Evolutionary conservation across 2,888 invertebrate genomes (phyloP).

Genomic region (Apodemia hepburni): DNA sequence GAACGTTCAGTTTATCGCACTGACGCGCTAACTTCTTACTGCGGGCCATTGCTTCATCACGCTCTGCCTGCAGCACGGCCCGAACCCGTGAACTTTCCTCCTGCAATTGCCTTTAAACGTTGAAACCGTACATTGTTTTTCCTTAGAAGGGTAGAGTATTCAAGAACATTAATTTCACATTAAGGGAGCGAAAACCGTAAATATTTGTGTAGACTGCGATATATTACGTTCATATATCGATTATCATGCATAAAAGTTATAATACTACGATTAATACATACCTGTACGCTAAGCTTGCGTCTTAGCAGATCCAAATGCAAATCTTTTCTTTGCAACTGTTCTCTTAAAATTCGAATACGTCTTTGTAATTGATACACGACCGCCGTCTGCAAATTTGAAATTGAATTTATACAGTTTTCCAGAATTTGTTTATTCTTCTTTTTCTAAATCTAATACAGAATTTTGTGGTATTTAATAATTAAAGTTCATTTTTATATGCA

Average conservation of each 20-base stretch:
- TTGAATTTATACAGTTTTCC: too few species aligned
- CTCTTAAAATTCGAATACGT: slow-evolving; percentile 90
- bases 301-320: slow-evolving; percentile 93
- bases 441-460: too few species aligned
- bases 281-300: slow-evolving; percentile 92
- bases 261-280: slow-evolving; percentile 42
- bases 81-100: slow-evolving; percentile 71
- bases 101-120: slow-evolving; percentile 35
- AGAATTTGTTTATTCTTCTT: too few species aligned
- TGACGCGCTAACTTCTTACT: slow-evolving; percentile 91
- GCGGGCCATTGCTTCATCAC: slow-evolving; percentile 84
- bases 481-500: too few species aligned
- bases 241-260: too few species aligned
- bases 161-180: too few species aligned
- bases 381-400: slow-evolving; percentile 80
- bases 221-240: too few species aligned
- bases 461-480: too few species aligned
- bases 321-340: slow-evolving; percentile 95
- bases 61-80: slow-evolving; percentile 80
- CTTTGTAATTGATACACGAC: slow-evolving; percentile 95
- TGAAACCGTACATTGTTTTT: not conserved
- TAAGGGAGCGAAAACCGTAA: too few species aligned
- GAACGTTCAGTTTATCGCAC: slow-evolving; percentile 89
- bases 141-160: too few species aligned
- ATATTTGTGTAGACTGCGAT: too few species aligned